Base-by-base conservation (phyloP, 1,140 invertebrate species). In the fruit fly (Drosophila melanogaster) region DNA sequence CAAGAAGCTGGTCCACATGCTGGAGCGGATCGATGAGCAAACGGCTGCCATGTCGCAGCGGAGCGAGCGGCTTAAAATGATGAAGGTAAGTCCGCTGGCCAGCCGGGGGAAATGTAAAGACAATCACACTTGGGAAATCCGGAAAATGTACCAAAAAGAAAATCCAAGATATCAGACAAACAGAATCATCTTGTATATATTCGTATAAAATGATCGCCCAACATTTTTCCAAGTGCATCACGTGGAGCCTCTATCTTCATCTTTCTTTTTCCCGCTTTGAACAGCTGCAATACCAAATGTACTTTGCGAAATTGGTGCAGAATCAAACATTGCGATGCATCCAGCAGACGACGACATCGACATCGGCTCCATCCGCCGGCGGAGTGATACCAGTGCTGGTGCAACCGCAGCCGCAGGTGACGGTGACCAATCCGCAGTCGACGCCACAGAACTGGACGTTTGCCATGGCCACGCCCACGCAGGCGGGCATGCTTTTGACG, bases 11-110 rank as follows among this genome's bases (percentile, higher is more conserved):
- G 91, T 94, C 15, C 91, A 92, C 41, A 92, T 93, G 55, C 86
- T 95, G 58, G 94, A 94, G 72, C 93, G 92, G 38, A 93, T 95
- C 26, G 94, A 95, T 81, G 93, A 91, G 47, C 93, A 93, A 69
- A 93, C 95, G 22, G 91, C 93, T 7, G 89, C 93, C 49, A 93
- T 95, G 83, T 93, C 93, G 37, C 93, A 94, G 2, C 94, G 94
- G 91, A 95, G 94, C 11, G 93, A 95, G 67, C 92, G 93, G 72
- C 93, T 95, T n/a, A 93, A 93, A 87, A 76, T 92, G 78, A 90
- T 95, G 62, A 93, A 93, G 91, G 94, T 94, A 58, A 61, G 65
- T 49, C 33, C 19, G 17, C 11, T 17, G n/a, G 3, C 15, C 5
- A 15, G 1, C 22, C 24, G 10, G 1, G 6, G 33, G 10, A 54